These are phyloP conservation scores for Hypothenemus hampei DNA, from an alignment of 1,140 invertebrate genomes.

Conservation along the genomic window DNA sequence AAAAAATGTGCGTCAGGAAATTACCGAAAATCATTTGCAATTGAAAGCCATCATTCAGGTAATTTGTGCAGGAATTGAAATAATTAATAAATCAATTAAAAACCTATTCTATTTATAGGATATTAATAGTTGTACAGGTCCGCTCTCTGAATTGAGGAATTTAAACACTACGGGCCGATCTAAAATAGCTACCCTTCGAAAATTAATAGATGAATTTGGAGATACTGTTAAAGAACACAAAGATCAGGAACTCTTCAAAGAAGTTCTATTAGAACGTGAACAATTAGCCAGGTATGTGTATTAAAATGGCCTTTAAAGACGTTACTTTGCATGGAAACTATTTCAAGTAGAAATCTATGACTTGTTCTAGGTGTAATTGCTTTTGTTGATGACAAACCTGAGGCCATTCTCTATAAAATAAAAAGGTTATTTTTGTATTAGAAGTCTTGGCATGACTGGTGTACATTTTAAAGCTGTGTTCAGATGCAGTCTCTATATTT, in stretches of 20 bases:
- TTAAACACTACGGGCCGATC: slow-evolving; percentile 66
- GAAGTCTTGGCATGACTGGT: no score
- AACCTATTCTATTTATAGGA: slow-evolving; percentile 49
- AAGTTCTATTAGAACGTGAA: slow-evolving; percentile 63
- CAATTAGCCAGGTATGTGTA: slow-evolving; percentile 55
- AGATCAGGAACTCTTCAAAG: slow-evolving; percentile 55
- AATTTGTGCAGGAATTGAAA: slow-evolving; percentile 30
- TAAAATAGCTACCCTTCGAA: slow-evolving; percentile 59
- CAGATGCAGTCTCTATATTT: no score
- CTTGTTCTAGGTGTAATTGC: no score
- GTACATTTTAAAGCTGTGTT: no score
- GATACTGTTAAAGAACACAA: slow-evolving; percentile 61
- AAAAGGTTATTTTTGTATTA: no score
- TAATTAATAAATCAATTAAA: neutral
- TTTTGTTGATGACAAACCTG: no score
- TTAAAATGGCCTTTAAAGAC: neutral
- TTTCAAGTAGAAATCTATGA: neutral
- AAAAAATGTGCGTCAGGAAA: slow-evolving; percentile 50
- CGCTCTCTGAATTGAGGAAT: slow-evolving; percentile 61
- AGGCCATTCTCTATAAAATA: no score
- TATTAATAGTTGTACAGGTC: slow-evolving; percentile 61
- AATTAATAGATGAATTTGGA: slow-evolving; percentile 62
- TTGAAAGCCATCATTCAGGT: slow-evolving; percentile 75
- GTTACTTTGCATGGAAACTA: neutral
- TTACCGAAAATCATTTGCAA: slow-evolving; percentile 67